Conservation (phyloP, 2,888 invertebrate species). For the Sarcophaga carnaria region DNA sequence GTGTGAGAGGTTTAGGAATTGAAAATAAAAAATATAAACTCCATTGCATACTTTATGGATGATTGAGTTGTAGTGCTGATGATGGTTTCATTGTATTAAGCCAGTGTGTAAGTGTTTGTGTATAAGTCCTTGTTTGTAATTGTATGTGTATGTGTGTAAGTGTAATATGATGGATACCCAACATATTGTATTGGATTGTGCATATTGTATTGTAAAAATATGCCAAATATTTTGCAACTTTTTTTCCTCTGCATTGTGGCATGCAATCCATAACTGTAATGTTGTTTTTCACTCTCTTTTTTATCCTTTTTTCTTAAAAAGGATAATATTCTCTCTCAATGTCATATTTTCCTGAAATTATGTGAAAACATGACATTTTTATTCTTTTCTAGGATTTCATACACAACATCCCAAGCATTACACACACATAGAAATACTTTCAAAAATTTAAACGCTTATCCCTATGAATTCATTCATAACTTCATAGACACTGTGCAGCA, state of each 20-base stretch:
- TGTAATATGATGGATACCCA: not conserved
- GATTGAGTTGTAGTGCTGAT: slow-evolving; percentile 30
- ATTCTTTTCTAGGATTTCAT: slow-evolving; percentile 1
- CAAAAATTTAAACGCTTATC: too few species aligned
- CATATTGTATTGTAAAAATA: slow-evolving; percentile 28
- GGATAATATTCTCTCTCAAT: too few species aligned
- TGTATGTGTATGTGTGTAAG: not conserved
- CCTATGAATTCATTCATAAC: too few species aligned
- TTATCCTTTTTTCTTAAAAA: too few species aligned
- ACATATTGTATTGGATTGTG: not conserved
- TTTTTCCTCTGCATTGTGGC: not conserved
- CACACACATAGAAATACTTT: not conserved
- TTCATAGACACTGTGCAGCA: too few species aligned
- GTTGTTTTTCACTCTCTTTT: too few species aligned
- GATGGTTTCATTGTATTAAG: slow-evolving; percentile 1
- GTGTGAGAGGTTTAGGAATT: not conserved
- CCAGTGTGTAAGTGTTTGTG: not conserved
- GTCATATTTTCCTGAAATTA: not conserved
- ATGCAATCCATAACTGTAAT: too few species aligned
- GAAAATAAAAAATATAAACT: slow-evolving; percentile 3
- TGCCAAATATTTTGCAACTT: slow-evolving; percentile 34
- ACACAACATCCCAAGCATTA: not conserved
- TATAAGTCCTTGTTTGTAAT: slow-evolving; percentile 14
- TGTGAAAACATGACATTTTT: slow-evolving; percentile 37
- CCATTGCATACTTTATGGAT: slow-evolving; percentile 48